A percentile compares a stretch with the other conserved stretches of the same genome.
phyloP scores from a whole-genome alignment of 2,113 vertebrate genomes.

The Phaethon lepturus region DNA sequence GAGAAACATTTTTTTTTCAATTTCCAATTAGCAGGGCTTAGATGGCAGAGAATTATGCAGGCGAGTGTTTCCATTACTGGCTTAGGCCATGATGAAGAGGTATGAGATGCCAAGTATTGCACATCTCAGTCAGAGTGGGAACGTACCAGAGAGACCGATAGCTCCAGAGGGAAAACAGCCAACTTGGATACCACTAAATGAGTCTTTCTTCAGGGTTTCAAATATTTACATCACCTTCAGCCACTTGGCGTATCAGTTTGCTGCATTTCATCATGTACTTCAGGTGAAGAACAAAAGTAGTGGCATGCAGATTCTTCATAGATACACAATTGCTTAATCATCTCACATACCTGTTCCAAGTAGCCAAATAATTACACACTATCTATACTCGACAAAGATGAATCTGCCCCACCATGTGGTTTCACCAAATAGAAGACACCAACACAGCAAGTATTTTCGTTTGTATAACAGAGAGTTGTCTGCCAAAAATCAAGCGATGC shows the following conservation, averaged over 20 bases:
- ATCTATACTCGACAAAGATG: background rate
- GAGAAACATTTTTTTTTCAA: background rate
- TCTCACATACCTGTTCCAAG: background rate
- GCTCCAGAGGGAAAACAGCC: background rate
- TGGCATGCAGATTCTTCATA: rapidly evolving
- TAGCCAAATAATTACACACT: background rate
- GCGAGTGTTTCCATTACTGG: background rate
- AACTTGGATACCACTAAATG: background rate
- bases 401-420: background rate
- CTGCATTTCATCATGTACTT: too few species aligned
- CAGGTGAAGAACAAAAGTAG: background rate
- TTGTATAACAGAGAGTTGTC: background rate
- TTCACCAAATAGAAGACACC: background rate
- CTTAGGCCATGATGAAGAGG: background rate
- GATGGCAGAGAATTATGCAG: background rate
- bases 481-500: background rate
- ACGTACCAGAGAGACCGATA: background rate
- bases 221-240: background rate
- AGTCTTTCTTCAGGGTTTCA: background rate
- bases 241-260: background rate
- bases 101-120: background rate
- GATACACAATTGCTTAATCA: too few species aligned
- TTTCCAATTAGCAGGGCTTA: background rate
- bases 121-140: background rate
- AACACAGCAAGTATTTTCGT: background rate